phyloP scores from a whole-genome alignment of 2,888 invertebrate genomes.

The Camponotus fellah region DNA sequence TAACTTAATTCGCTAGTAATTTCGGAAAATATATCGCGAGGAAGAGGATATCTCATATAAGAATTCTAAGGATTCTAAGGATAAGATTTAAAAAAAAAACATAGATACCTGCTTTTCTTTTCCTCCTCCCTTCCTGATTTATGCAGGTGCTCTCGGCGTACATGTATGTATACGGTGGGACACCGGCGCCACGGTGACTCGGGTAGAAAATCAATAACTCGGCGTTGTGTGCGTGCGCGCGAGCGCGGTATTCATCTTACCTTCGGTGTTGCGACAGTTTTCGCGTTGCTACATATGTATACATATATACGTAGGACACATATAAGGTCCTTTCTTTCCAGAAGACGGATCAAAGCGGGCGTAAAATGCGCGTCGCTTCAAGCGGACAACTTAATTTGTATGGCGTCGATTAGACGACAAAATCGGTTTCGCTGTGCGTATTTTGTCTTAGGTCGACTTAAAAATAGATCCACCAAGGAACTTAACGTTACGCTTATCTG shows the following conservation, averaged over 20 bases:
- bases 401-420: slow-evolving; percentile 57
- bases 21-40: neutral
- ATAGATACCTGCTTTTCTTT: neutral
- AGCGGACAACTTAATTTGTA: slow-evolving; percentile 49
- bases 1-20: neutral
- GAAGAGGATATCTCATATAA: neutral
- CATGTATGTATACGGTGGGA: slow-evolving; percentile 42
- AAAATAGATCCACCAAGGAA: slow-evolving; percentile 28
- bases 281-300: neutral
- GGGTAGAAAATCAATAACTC: slow-evolving; percentile 83
- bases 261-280: slow-evolving; percentile 59
- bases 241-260: slow-evolving; percentile 71
- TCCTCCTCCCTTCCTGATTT: neutral
- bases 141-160: slow-evolving; percentile 36
- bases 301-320: neutral
- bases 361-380: slow-evolving; percentile 37
- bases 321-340: slow-evolving; percentile 46
- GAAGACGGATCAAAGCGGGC: slow-evolving; percentile 22
- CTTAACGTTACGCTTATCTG: slow-evolving; percentile 30
- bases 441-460: slow-evolving; percentile 9
- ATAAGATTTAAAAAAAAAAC: neutral
- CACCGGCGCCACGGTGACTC: slow-evolving; percentile 84
- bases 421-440: slow-evolving; percentile 7
- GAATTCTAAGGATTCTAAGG: neutral
- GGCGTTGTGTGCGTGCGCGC: slow-evolving; percentile 76